Conservation (phyloP, 2,888 invertebrate species). For the Mesodorylaimus sp. region DNA sequence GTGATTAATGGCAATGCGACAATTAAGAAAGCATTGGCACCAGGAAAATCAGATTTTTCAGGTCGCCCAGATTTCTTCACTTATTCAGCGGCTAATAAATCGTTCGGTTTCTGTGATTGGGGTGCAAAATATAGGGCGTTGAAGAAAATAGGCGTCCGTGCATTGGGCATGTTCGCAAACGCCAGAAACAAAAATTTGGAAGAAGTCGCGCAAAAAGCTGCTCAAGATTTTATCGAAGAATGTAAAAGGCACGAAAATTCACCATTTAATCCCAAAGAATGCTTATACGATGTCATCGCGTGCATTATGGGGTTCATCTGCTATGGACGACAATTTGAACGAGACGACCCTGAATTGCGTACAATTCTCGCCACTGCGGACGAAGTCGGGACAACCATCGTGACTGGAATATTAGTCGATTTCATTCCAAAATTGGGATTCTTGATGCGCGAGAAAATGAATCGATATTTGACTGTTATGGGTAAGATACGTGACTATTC, state of each 20-base stretch:
- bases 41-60: conserved; percentile 53
- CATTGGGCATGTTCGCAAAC: conserved; percentile 1
- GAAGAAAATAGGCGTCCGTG: background rate
- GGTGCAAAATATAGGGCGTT: too few relatives aligned
- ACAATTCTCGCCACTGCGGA: too few relatives aligned
- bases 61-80: conserved; percentile 50
- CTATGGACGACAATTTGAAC: conserved; percentile 8
- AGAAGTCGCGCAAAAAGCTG: conserved; percentile 8
- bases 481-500: too few relatives aligned
- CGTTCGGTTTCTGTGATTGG: background rate
- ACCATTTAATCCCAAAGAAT: conserved; percentile 7
- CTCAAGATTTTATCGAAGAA: conserved; percentile 3
- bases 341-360: background rate
- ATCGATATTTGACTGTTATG: too few relatives aligned
- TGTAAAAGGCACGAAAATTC: too few relatives aligned
- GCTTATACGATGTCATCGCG: conserved; percentile 7
- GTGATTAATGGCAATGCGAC: conserved; percentile 67
- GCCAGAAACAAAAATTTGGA: conserved; percentile 5
- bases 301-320: conserved; percentile 11
- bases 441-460: too few relatives aligned
- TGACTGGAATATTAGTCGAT: too few relatives aligned
- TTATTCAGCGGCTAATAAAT: conserved; percentile 1
- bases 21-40: conserved; percentile 64
- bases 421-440: too few relatives aligned
- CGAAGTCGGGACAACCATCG: too few relatives aligned